Conservation (phyloP, 2,797 vertebrate genomes). For the Valencia hispanica region DNA sequence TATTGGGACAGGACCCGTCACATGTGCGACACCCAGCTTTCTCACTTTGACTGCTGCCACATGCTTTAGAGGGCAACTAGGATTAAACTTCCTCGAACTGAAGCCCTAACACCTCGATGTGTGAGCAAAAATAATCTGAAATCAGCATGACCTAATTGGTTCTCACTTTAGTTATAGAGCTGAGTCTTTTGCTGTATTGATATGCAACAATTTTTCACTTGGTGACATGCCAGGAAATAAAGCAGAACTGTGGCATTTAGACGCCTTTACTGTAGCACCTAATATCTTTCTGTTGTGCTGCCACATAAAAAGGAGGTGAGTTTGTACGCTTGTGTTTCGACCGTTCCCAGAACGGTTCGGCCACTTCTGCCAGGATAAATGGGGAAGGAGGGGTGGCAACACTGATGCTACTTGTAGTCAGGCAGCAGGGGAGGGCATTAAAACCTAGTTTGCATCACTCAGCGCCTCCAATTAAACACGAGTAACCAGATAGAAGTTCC, state of each 20-base stretch:
- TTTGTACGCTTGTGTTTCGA: constrained; percentile 32
- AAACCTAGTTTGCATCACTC: constrained; percentile 83
- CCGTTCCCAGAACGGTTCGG: constrained; percentile 55
- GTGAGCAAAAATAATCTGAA: constrained; percentile 29
- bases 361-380: constrained; percentile 72
- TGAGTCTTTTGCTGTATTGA: constrained; percentile 23
- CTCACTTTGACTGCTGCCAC: constrained; percentile 35
- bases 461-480: constrained; percentile 83
- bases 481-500: constrained; percentile 82
- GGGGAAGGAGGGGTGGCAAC: constrained; percentile 64
- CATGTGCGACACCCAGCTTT: constrained; percentile 36
- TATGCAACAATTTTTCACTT: constrained; percentile 17
- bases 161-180: constrained; percentile 19
- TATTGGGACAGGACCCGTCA: constrained; percentile 42
- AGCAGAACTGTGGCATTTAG: constrained; percentile 44
- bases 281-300: constrained; percentile 44
- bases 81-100: constrained; percentile 25
- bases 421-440: constrained; percentile 82
- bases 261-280: constrained; percentile 38
- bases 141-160: constrained; percentile 40
- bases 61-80: constrained; percentile 21
- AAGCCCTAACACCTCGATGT: constrained; percentile 25
- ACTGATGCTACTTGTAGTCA: constrained; percentile 72
- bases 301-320: constrained; percentile 40
- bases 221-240: constrained; percentile 13